Conservation (phyloP, 2,113 vertebrate species). For the Mustela lutreola region DNA sequence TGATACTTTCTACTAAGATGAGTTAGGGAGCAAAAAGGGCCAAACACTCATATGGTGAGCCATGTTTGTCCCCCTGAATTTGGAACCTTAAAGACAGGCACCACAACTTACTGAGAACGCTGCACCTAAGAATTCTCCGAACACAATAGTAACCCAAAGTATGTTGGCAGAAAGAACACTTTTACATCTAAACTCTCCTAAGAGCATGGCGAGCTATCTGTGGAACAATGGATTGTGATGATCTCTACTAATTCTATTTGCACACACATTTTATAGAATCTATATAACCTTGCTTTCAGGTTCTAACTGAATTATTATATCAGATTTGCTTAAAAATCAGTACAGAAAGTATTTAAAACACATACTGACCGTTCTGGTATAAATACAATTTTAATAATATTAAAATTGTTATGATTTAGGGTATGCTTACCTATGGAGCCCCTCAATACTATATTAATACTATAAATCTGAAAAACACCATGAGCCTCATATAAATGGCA, state of each 20-base stretch:
- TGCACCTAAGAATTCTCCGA: background rate
- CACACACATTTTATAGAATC: background rate
- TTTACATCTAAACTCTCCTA: background rate
- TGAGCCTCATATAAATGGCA: background rate
- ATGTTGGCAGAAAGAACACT: background rate
- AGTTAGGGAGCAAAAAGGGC: background rate
- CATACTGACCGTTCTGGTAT: background rate
- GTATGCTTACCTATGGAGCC: background rate
- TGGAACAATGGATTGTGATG: background rate
- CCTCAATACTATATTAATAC: background rate
- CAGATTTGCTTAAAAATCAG: background rate
- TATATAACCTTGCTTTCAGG: background rate
- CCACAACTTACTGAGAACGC: background rate
- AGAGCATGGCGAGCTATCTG: background rate
- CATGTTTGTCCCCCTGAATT: background rate
- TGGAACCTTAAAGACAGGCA: background rate
- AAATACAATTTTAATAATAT: slow-evolving; percentile 17
- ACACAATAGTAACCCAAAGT: background rate
- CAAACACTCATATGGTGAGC: background rate
- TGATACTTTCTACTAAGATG: background rate
- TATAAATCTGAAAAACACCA: slow-evolving; percentile 9
- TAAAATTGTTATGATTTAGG: slow-evolving; percentile 1
- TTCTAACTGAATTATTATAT: background rate
- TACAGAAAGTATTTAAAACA: slow-evolving; percentile 14
- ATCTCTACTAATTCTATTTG: background rate